These are phyloP conservation scores for Sipha flava DNA, from an alignment of 1,140 invertebrate species.

Conservation along the genomic window DNA sequence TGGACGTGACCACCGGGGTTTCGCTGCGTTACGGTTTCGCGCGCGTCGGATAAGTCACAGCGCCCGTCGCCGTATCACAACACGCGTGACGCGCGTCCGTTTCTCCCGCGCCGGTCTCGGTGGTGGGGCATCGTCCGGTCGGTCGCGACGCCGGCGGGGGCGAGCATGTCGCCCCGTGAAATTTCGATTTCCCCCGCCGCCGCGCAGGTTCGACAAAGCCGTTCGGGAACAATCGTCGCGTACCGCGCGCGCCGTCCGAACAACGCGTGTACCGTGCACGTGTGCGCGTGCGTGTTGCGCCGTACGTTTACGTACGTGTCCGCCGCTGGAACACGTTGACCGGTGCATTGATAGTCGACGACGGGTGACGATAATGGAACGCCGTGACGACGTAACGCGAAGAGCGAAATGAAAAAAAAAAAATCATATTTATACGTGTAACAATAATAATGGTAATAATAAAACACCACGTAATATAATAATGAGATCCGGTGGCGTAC, in stretches of 20 bases:
- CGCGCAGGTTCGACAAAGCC: not conserved
- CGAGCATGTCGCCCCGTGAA: constrained; percentile 13
- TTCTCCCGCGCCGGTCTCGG: not conserved
- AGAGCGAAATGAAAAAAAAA: not conserved
- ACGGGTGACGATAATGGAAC: not conserved
- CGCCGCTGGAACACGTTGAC: not conserved
- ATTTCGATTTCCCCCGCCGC: not conserved
- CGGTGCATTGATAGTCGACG: not conserved
- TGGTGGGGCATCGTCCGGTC: too few species aligned
- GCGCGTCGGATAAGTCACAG: constrained; percentile 16
- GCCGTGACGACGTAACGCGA: too few species aligned
- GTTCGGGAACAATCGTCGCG: not conserved
- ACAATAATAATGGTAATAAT: not conserved
- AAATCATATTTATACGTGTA: not conserved
- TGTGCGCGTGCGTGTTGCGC: not conserved
- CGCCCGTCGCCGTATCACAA: not conserved
- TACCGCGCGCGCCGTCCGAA: not conserved
- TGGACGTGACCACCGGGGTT: not conserved
- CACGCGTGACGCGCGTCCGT: not conserved
- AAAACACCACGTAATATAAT: constrained; percentile 5
- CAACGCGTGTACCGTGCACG: not conserved
- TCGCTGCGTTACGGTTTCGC: not conserved
- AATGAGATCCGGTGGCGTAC: not conserved
- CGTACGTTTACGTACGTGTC: not conserved
- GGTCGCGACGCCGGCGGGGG: not conserved